Evolutionary conservation across 2,888 invertebrate species (phyloP).

Genomic region (Pardosa pseudoannulata): DNA sequence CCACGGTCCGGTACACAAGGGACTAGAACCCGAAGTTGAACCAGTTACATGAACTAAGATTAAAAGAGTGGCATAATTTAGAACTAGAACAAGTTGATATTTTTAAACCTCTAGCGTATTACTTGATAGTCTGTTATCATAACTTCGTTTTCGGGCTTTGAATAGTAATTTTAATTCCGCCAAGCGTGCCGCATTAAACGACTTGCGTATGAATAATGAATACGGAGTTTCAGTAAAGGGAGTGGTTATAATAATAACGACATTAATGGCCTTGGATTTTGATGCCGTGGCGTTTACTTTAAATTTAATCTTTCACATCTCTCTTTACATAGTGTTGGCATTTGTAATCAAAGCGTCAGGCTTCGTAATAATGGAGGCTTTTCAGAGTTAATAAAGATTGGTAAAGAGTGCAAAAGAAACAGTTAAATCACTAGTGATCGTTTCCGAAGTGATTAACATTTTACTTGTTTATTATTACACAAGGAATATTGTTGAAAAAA

Average conservation of each 20-base stretch:
- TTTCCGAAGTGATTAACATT: too few relatives aligned
- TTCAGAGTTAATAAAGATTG: background rate
- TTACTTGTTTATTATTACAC: too few relatives aligned
- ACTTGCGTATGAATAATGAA: constrained; percentile 63
- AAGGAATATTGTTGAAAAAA: too few relatives aligned
- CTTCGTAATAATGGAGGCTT: background rate
- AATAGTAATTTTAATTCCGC: constrained; percentile 57
- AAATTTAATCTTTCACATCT: constrained; percentile 24
- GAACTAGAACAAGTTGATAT: constrained; percentile 5
- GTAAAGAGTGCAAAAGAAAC: too few relatives aligned
- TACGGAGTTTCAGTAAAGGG: constrained; percentile 31
- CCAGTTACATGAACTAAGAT: too few relatives aligned
- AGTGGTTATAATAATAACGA: constrained; percentile 37
- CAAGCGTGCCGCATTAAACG: constrained; percentile 51
- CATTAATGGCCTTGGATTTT: constrained; percentile 38
- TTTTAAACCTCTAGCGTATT: constrained; percentile 39
- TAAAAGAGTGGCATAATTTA: background rate
- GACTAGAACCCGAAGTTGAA: background rate
- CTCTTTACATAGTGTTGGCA: background rate
- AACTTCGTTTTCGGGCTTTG: constrained; percentile 43
- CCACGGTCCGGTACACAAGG: background rate
- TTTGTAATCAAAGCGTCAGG: background rate
- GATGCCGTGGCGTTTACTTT: constrained; percentile 12
- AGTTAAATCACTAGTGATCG: background rate
- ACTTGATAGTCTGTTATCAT: constrained; percentile 60